Evolutionary conservation across 2,797 vertebrate genomes (phyloP).

Genomic region (Gymnocypris eckloni): DNA sequence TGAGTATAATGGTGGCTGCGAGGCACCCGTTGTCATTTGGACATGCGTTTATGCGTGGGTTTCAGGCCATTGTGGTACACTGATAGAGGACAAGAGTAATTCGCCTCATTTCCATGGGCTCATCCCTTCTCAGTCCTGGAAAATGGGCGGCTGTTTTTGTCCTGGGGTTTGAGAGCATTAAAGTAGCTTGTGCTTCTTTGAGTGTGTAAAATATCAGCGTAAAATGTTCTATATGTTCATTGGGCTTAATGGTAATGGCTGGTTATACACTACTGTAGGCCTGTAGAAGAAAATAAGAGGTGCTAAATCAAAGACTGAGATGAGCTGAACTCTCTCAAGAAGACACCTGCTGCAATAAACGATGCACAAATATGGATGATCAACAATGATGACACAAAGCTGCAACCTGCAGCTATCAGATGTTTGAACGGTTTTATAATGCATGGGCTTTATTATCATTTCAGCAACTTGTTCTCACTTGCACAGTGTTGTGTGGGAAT

Average conservation of each 20-base stretch:
- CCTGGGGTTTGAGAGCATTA: slow-evolving; percentile 18
- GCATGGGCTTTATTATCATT: slow-evolving; percentile 31
- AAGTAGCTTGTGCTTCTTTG: neutral
- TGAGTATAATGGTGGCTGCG: slow-evolving; percentile 61
- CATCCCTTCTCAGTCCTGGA: slow-evolving; percentile 20
- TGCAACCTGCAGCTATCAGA: slow-evolving; percentile 21
- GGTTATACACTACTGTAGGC: neutral
- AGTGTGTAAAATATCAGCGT: neutral
- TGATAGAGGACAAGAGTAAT: slow-evolving; percentile 54
- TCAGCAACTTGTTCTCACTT: neutral
- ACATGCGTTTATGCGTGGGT: slow-evolving; percentile 14
- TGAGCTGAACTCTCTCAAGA: slow-evolving; percentile 2
- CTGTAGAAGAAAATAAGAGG: neutral
- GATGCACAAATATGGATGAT: slow-evolving; percentile 2
- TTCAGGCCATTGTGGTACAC: slow-evolving; percentile 25
- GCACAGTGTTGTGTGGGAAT: neutral
- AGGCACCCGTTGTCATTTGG: slow-evolving; percentile 62
- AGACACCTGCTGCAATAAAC: slow-evolving; percentile 25
- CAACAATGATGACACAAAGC: slow-evolving; percentile 29
- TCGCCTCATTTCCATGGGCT: slow-evolving; percentile 54
- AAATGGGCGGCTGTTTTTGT: slow-evolving; percentile 25
- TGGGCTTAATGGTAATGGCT: slow-evolving; percentile 10
- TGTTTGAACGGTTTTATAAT: slow-evolving; percentile 27
- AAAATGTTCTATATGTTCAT: slow-evolving; percentile 24
- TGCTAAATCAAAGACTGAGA: neutral